phyloP scores from a whole-genome alignment of 2,888 invertebrate genomes.

The Anorthoa munda region DNA sequence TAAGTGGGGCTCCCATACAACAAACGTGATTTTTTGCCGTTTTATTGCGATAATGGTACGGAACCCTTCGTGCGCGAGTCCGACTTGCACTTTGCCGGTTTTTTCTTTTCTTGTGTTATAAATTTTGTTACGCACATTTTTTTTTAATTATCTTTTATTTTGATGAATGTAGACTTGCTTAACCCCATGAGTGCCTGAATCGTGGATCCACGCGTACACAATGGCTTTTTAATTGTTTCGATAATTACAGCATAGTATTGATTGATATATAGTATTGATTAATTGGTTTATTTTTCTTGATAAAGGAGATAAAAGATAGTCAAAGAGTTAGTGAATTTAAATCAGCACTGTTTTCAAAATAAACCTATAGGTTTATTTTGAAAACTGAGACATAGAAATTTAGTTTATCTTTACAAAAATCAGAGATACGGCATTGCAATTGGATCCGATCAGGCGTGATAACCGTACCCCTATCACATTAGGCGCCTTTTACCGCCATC shows the following conservation, averaged over 20 bases:
- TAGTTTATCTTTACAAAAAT: slow-evolving; percentile 20
- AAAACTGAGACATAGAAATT: not conserved
- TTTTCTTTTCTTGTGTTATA: not conserved
- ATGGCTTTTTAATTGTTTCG: too few species aligned
- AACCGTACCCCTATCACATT: slow-evolving; percentile 47
- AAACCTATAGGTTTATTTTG: too few species aligned
- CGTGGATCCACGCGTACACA: too few species aligned
- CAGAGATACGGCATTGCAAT: slow-evolving; percentile 44
- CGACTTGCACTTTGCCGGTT: too few species aligned
- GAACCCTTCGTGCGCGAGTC: too few species aligned
- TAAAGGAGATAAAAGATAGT: not conserved
- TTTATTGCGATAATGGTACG: too few species aligned
- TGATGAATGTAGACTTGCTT: not conserved
- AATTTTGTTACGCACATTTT: not conserved
- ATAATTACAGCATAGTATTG: too few species aligned
- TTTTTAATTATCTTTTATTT: not conserved
- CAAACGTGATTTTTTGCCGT: too few species aligned
- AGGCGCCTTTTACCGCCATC: slow-evolving; percentile 23
- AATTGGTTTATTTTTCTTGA: not conserved
- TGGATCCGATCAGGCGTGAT: slow-evolving; percentile 50
- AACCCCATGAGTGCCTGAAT: too few species aligned
- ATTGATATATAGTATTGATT: not conserved
- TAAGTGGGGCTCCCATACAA: too few species aligned
- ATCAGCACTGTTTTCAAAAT: not conserved
- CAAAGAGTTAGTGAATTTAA: not conserved